phyloP scores from a whole-genome alignment of 2,888 invertebrate genomes.

The Phymatocera aterrima region DNA sequence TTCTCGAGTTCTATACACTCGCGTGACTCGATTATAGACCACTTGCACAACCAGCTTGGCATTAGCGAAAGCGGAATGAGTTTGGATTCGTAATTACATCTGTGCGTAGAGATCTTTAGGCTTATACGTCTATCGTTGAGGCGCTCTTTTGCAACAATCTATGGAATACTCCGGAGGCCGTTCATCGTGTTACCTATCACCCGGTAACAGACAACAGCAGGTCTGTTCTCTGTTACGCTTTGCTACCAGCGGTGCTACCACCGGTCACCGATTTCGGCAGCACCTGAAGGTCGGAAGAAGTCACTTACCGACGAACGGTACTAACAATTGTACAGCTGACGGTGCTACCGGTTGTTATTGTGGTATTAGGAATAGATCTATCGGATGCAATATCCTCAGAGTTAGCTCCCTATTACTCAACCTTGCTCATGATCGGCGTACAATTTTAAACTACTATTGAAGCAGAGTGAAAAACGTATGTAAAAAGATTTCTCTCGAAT shows the following conservation, averaged over 20 bases:
- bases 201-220: conserved; percentile 2
- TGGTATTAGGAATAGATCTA: background rate
- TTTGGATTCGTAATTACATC: background rate
- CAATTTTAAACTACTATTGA: background rate
- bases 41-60: conserved; percentile 2
- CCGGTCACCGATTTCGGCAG: conserved; percentile 21
- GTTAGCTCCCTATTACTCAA: background rate
- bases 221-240: background rate
- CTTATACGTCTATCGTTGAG: background rate
- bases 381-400: background rate
- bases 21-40: conserved; percentile 14
- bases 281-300: background rate
- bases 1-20: conserved; percentile 21
- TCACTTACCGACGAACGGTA: conserved; percentile 27
- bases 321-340: conserved; percentile 14
- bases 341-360: background rate
- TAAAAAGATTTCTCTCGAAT: background rate
- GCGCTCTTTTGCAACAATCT: background rate
- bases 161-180: background rate
- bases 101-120: background rate
- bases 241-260: no score
- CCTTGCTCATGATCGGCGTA: background rate
- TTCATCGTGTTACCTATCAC: background rate
- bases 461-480: background rate
- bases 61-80: background rate